A percentile compares a stretch with the other conserved stretches of the same genome.
These are phyloP conservation scores for Carposina sasakii DNA, from an alignment of 1,140 invertebrate genomes.

Conservation along the genomic window DNA sequence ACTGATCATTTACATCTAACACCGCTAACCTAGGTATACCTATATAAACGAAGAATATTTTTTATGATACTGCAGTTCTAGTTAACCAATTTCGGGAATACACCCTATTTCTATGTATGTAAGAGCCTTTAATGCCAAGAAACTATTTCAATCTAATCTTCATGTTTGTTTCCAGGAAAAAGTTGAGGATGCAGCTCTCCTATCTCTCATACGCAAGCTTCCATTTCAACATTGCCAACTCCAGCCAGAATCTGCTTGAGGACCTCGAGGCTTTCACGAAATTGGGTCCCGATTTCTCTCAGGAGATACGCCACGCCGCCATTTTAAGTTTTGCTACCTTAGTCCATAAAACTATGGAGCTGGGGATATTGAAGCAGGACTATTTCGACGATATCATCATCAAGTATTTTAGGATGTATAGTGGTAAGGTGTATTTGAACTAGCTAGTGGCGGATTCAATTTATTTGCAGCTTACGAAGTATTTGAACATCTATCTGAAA, in stretches of 20 bases:
- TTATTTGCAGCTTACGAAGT: too few species aligned
- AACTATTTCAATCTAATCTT: too few species aligned
- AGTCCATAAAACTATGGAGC: slow-evolving; percentile 77
- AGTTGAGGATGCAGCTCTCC: slow-evolving; percentile 48
- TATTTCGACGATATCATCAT: slow-evolving; percentile 81
- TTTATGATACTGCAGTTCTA: too few species aligned
- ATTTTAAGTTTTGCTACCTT: slow-evolving; percentile 80
- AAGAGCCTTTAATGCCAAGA: too few species aligned
- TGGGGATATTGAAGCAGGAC: slow-evolving; percentile 72
- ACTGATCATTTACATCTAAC: too few species aligned
- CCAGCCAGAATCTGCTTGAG: slow-evolving; percentile 57
- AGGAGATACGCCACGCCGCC: slow-evolving; percentile 77
- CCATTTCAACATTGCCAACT: slow-evolving; percentile 60
- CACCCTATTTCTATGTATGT: too few species aligned
- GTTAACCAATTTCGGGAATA: too few species aligned
- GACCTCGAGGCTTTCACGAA: slow-evolving; percentile 57
- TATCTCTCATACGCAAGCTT: slow-evolving; percentile 56
- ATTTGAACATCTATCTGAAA: too few species aligned
- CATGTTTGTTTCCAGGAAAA: slow-evolving; percentile 49
- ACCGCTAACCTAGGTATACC: too few species aligned
- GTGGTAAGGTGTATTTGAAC: slow-evolving; percentile 35
- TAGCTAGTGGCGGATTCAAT: too few species aligned
- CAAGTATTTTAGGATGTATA: slow-evolving; percentile 78
- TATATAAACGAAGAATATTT: too few species aligned
- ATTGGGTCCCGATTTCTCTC: slow-evolving; percentile 47